Base-by-base conservation (phyloP, 2,113 vertebrate genomes). In the Apaloderma vittatum region DNA sequence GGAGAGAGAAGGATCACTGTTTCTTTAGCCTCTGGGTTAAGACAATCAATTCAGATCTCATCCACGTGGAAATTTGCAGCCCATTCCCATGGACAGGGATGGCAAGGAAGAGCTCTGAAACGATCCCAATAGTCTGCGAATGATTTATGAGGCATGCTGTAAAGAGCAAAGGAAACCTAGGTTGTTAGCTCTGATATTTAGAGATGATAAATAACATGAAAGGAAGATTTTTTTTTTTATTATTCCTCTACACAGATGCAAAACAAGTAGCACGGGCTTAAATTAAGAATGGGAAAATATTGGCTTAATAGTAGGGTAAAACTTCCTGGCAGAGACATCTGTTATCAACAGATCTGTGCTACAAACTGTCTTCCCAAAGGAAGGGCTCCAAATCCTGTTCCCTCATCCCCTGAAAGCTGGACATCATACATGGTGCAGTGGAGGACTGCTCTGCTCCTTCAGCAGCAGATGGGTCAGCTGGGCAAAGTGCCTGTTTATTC, bases 121-220 rank as follows among this genome's bases (percentile, higher is more conserved):
- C 2, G 8, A 91, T 94, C 94, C 67, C 48, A 18, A 2, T 6
- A 24, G 52, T 21, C 65, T 52, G 73, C 1, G 0, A 65, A 40
- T 86, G 77, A 91, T 96, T 92, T 83, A 91, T 85, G 66, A 96
- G 83, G 84, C 82, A 32, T 2, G 11, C 29, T 88, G 75, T 20
- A 94, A 92, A 93, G 87, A 94, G 90, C 75, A 92, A 70, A 95
- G 71, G 84, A 87, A 92, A 22, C 61, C 62, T 65, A 37, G 66
- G 70, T 54, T 90, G 86, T 92, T 94, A 84, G 63, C 66, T 79
- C 78, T 94, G 83, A 87, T 86, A 93, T 96, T 96, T 89, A 96
- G 73, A 79, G 93, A 86, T 82, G 83, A 89, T 79, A 86, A 96
- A 94, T 67, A 76, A 88, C 82, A 46, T 54, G 68, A 71, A 92